Base-by-base conservation (phyloP, 64 coral and sea anemone genomes). In the Cladopsammia gracilis region DNA sequence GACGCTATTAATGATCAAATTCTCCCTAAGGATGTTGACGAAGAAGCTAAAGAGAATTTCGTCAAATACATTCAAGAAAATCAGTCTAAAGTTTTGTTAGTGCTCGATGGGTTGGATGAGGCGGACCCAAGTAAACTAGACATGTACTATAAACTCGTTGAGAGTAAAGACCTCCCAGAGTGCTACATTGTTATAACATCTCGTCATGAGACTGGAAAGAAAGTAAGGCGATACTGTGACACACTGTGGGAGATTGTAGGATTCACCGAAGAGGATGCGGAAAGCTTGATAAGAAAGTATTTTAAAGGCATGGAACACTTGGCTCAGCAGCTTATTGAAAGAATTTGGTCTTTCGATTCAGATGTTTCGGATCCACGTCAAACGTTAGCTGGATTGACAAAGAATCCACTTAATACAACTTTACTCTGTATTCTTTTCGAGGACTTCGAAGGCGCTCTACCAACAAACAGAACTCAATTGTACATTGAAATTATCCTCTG, bases 41-140 rank as follows among this genome's bases (percentile, higher is more conserved):
- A 70, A 86, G 20, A 10, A 19, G 26, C 66, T 0, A 86, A 86
- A 25, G 11, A 14, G 10, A 44, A 15, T 16, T 69, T 70, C 34
- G 43, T 69, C 34, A 13, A 69, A 69, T 86, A 45, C 64, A 51
- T 86, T 10, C 24, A 48, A 46, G 23, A 70, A 12, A 69, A 86
- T 48, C 62, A 86, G 64, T 58, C 61, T 10, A 69, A 82, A 60
- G 78, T 82, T 10, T 48, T 82, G 52, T 3, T 82, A 15, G 18
- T 82, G 12, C 61, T 82, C 8, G 78, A 82, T 82, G 78, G 78
- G 25, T 59, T 82, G 1, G 78, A 82, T 82, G 78, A 82, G 44
- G 78, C 44, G 7, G 16, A 52, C 6, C 9, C 23, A 3, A 4
- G 7, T 14, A 15, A 14, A 24, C 50, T 7, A 25, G 18, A 82